Conservation (phyloP, 1,140 invertebrate species). For the Plectrocnemia conspersa region DNA sequence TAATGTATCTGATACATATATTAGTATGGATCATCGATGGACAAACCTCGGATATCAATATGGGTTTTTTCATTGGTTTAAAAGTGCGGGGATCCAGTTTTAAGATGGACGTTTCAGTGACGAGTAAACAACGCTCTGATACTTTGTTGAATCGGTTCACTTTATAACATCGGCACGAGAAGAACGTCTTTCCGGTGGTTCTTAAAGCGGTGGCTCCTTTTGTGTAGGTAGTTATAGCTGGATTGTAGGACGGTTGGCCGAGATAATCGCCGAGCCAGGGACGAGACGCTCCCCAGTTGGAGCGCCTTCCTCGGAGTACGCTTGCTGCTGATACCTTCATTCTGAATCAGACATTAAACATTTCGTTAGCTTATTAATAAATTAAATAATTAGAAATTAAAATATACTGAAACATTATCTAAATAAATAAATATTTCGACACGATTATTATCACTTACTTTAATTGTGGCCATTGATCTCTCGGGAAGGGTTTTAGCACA, state of each 20-base stretch:
- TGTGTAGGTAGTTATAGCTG: constrained; percentile 64
- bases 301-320: constrained; percentile 67
- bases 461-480: constrained; percentile 81
- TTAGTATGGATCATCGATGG: constrained; percentile 11
- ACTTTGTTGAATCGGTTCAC: constrained; percentile 78
- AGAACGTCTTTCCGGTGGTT: constrained; percentile 41
- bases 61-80: constrained; percentile 79
- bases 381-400: background rate
- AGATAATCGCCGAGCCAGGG: constrained; percentile 93
- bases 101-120: constrained; percentile 84
- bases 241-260: constrained; percentile 70
- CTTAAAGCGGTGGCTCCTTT: constrained; percentile 48
- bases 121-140: constrained; percentile 79
- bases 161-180: constrained; percentile 60
- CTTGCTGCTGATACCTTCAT: constrained; percentile 75
- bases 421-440: too few species aligned
- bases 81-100: constrained; percentile 89
- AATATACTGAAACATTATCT: background rate
- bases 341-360: constrained; percentile 29
- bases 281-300: constrained; percentile 76
- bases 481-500: constrained; percentile 75
- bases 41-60: constrained; percentile 71
- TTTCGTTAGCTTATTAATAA: background rate
- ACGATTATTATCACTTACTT: too few species aligned
- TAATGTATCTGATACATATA: background rate